Evolutionary conservation across 2,113 vertebrate genomes (phyloP).

Genomic region (Colinus virginianus): DNA sequence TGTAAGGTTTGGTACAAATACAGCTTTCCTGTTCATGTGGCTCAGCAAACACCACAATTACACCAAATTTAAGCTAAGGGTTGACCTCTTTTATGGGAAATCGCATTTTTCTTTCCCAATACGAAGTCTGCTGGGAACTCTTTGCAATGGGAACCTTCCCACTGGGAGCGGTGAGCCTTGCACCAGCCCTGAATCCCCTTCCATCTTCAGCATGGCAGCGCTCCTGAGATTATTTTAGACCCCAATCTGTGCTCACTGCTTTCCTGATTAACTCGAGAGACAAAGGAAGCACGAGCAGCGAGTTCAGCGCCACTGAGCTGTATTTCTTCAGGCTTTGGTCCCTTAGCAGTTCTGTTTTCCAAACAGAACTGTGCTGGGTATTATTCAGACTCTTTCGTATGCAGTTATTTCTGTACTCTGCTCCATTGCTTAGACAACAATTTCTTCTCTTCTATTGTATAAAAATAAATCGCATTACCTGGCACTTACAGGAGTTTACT

Average conservation of each 20-base stretch:
- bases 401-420: background rate
- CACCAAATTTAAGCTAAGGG: background rate
- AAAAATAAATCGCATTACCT: conserved; percentile 9
- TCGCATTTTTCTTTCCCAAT: background rate
- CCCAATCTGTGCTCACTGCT: background rate
- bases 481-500: background rate
- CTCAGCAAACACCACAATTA: background rate
- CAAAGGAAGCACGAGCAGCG: background rate
- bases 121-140: rapidly evolving
- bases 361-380: background rate
- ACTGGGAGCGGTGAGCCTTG: rapidly evolving
- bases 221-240: background rate
- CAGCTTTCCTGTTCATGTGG: background rate
- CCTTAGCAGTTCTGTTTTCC: background rate
- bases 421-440: background rate
- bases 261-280: background rate
- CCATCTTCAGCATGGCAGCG: rapidly evolving
- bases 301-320: background rate
- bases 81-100: background rate
- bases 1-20: background rate
- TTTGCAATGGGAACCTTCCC: background rate
- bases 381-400: background rate
- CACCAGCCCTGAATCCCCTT: rapidly evolving
- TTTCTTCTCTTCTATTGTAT: background rate
- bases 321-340: background rate